Percentiles rank a stretch among this genome's conserved stretches.
phyloP scores from a whole-genome alignment of 2,797 vertebrate species.

The Clarias fuscus region DNA sequence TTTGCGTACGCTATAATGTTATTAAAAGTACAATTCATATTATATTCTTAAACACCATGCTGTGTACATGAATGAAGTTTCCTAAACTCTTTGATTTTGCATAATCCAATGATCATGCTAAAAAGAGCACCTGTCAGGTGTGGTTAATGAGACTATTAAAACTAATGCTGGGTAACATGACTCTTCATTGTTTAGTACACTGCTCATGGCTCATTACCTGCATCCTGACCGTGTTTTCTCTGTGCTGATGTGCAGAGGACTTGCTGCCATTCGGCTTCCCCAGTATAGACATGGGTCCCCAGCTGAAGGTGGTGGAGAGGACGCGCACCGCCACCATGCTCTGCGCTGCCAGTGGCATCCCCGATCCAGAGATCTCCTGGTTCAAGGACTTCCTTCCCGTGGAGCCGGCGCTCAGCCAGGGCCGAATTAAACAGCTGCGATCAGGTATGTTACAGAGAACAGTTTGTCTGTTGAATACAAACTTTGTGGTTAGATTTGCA shows the following conservation, averaged over 20 bases:
- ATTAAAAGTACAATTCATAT: not conserved
- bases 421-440: slow-evolving; percentile 93
- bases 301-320: slow-evolving; percentile 96
- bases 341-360: slow-evolving; percentile 93
- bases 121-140: not conserved
- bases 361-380: slow-evolving; percentile 97
- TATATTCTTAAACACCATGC: not conserved
- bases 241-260: slow-evolving; percentile 81
- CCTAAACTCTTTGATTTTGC: not conserved
- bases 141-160: not conserved
- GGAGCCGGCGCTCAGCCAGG: slow-evolving; percentile 85
- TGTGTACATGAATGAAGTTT: not conserved
- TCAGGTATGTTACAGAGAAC: slow-evolving; percentile 77
- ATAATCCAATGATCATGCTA: not conserved
- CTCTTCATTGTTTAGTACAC: not conserved
- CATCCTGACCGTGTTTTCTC: not conserved
- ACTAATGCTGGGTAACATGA: not conserved
- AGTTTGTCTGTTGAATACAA: not conserved
- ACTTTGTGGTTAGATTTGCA: not conserved
- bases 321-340: slow-evolving; percentile 96
- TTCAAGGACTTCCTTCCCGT: slow-evolving; percentile 97
- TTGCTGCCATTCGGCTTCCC: slow-evolving; percentile 92
- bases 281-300: slow-evolving; percentile 97
- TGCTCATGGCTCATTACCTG: not conserved
- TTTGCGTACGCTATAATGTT: not conserved